Evolutionary conservation across 2,797 vertebrate genomes (phyloP).

Genomic region (Oreonectes daqikongensis): DNA sequence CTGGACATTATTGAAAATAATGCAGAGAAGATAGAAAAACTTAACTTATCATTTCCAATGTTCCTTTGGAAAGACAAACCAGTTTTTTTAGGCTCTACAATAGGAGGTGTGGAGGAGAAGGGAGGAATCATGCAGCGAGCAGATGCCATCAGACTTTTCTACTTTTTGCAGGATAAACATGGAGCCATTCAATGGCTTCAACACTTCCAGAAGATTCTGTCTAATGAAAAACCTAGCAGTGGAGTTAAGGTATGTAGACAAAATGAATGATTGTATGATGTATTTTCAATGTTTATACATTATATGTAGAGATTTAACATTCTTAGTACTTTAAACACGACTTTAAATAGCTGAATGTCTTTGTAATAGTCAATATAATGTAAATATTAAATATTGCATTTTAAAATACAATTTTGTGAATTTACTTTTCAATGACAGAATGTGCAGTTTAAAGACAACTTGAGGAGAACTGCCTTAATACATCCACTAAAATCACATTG

Average conservation of each 20-base stretch:
- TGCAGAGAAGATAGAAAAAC: neutral
- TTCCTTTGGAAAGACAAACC: neutral
- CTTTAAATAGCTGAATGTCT: neutral
- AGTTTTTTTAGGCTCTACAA: slow-evolving; percentile 62
- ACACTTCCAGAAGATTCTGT: slow-evolving; percentile 57
- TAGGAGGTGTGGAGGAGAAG: slow-evolving; percentile 60
- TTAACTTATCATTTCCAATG: slow-evolving; percentile 48
- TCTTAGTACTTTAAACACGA: no score
- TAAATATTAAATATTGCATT: no score
- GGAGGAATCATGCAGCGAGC: slow-evolving; percentile 44
- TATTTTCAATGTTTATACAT: no score
- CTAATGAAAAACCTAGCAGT: slow-evolving; percentile 11
- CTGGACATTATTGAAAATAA: slow-evolving; percentile 47
- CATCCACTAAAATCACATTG: no score
- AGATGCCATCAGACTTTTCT: slow-evolving; percentile 63
- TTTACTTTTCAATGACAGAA: neutral
- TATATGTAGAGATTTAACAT: neutral
- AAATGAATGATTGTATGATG: neutral
- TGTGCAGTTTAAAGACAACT: no score
- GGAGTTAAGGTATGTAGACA: slow-evolving; percentile 54
- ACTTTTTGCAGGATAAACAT: slow-evolving; percentile 56
- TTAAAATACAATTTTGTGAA: no score
- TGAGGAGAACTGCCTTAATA: no score
- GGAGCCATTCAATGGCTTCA: slow-evolving; percentile 19
- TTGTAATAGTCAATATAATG: neutral